Base-by-base conservation (phyloP, 2,888 invertebrate genomes). In the Lasioglossum zephyrum region DNA sequence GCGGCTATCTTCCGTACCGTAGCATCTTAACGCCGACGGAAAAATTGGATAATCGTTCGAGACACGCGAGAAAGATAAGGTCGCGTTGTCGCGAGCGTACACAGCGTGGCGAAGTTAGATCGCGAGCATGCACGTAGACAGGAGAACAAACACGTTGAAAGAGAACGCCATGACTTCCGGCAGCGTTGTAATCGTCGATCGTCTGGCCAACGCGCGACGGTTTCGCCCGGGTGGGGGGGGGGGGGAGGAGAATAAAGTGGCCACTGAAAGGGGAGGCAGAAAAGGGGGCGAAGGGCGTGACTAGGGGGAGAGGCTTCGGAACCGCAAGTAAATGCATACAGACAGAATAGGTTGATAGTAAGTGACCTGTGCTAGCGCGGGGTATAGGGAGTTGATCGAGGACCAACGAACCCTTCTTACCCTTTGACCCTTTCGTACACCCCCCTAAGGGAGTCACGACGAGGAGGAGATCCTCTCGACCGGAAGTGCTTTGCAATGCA, bases 371-470 rank as follows among this genome's bases (percentile, higher is more conserved):
- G 74, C 57, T n/a, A 57, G 11, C 90, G 74, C 57, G 47, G n/a
- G 73, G 81, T 49, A 47, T 73, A 81, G 79, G 81, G 81, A 84
- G 86, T 84, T 84, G 88, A 92, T 89, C 82, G 87, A 91, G 91
- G 93, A 92, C 92, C 93, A 93, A 92, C 92, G 93, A 93, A 91
- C 93, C 92, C 92, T 91, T 89, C 90, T 92, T 92, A 92, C 92
- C 90, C 91, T 92, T 92, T 92, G 93, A 92, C 93, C 92, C 89
- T 79, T 84, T 81, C 85, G 81, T 76, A 74, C 60, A 53, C 72
- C 79, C 73, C 78, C 73, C 76, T 77, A 44, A 73, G 81, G 89
- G 77, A 84, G 88, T 73, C 83, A 77, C 84, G 82, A 74, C 77
- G 86, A 79, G 87, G 84, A 88, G 91, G 82, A 89, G 82, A 89